Evolutionary conservation across 2,113 vertebrate genomes (phyloP), one percentile per base, ranked within the genome.

Genomic region (Ictalurus furcatus): DNA sequence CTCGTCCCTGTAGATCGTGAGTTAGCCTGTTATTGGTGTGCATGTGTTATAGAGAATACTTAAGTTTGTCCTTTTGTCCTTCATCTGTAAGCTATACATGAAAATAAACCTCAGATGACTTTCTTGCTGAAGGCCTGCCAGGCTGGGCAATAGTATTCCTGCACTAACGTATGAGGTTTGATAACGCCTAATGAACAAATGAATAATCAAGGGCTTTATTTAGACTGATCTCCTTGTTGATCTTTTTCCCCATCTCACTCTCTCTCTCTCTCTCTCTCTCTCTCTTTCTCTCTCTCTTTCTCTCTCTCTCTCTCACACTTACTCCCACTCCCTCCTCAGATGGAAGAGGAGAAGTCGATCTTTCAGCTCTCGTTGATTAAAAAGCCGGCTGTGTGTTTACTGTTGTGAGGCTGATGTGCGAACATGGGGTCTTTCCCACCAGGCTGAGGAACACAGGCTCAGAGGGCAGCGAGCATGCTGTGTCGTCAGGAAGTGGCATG

Each of bases 341-440:
- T 61, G 52, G 40, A 87, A 76, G 65, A 34, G 56, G 80, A 89
- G 78, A 87, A 58, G n/a, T 78, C 40, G 48, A n/a, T 87, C 73
- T 88, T 76, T 85, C 86, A 13, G 9, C 81, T 54, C 58, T 87
- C 34, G 44, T n/a, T 90, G 88, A 90, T 92, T 91, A 86, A 87
- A 87, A 86, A 83, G 25, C 25, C 54, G 67, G 86, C 37, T 69
- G 69, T 69, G 59, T 93, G 92, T 92, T 94, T 93, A 91, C 91
- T 92, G 90, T 89, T 89, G 80, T 9, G 52, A 76, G 65, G 69
- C 44, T 85, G 71, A 88, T 78, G 63, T 65, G 34, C 89, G 89
- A 90, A 93, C 82, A 89, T 80, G 2, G 90, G 71, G 87, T 91
- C 92, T 92, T 94, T 95, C 93, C 93, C 93, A 93, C 91, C 91